Evolutionary conservation across 2,797 vertebrate species (phyloP), one percentile per base, ranked within the genome.

Genomic region (Poecilia picta): DNA sequence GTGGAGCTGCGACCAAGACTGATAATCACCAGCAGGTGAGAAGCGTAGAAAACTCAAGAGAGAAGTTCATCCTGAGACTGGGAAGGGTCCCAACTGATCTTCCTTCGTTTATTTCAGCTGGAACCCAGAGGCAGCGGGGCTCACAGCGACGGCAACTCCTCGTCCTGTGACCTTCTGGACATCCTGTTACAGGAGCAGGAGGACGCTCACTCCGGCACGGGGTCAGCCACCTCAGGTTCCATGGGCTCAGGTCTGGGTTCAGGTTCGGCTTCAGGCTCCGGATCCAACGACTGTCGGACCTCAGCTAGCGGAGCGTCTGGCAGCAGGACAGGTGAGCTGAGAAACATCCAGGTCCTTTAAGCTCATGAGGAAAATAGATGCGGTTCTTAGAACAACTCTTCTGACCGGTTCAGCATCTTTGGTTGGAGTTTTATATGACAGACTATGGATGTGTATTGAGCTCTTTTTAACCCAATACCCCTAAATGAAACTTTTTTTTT

Each of bases 101-200:
- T 55, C 85, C 57, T 80, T 49, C 46, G 13, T 45, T 39, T 84
- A 12, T 74, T 79, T 62, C 74, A 95, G 94, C 80, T 90, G 86
- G 88, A 90, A 55, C 91, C 84, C 77, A 80, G 74, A 13, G 92
- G 88, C 31, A 96, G 97, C 0, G 87, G 90, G 0, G 95, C 90
- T 15, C 96, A 95, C 70, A 97, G 97, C 0, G 97, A 98, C 0
- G 93, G 93, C 0, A 94, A 96, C 75, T 98, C 97, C 36, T 96
- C 96, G 0, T 97, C 97, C 84, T 97, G 96, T 7, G 97, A 97
- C 83, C 86, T 98, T 31, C 93, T 99, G 77, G 96, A 97, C 82
- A 93, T 98, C 72, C 88, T 99, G 2, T 92, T 99, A 80, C 97
- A 95, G 0, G 96, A 97, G 79, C 97, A 96, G 1, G 96, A 97